phyloP scores from a whole-genome alignment of 92 coral and sea anemone species.

The Isaurus tuberculatus region DNA sequence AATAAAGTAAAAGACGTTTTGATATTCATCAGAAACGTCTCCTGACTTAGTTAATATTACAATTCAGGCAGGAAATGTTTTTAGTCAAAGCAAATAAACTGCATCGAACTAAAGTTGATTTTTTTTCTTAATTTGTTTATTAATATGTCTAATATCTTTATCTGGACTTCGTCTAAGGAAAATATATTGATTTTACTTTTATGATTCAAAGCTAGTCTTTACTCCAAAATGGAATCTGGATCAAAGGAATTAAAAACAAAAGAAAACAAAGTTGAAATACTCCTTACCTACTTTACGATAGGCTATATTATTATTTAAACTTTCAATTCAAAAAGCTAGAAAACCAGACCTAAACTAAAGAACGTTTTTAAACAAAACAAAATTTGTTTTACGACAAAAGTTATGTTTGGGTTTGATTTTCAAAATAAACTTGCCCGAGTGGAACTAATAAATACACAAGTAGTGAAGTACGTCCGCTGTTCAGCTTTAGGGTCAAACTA shows the following conservation, averaged over 20 bases:
- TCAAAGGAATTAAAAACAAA: neutral
- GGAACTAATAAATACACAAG: neutral
- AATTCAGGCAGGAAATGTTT: too few relatives aligned
- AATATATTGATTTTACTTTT: neutral
- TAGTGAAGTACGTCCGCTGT: neutral
- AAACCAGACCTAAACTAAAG: neutral
- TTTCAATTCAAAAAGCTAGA: neutral
- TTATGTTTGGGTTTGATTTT: neutral
- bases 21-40: too few relatives aligned
- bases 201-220: neutral
- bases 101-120: too few relatives aligned
- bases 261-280: neutral
- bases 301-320: neutral
- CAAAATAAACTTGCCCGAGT: neutral
- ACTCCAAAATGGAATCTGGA: neutral
- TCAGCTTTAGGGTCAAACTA: neutral
- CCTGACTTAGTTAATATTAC: too few relatives aligned
- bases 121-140: too few relatives aligned
- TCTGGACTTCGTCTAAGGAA: neutral
- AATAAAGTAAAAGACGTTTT: too few relatives aligned
- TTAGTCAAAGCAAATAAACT: too few relatives aligned
- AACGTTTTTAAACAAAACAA: neutral
- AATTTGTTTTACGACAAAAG: neutral
- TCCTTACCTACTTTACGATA: neutral
- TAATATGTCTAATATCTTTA: too few relatives aligned